Evolutionary conservation across 92 coral and sea anemone genomes (phyloP), one percentile per base, ranked within the genome.

Genomic region (Zoanthus gigantus): DNA sequence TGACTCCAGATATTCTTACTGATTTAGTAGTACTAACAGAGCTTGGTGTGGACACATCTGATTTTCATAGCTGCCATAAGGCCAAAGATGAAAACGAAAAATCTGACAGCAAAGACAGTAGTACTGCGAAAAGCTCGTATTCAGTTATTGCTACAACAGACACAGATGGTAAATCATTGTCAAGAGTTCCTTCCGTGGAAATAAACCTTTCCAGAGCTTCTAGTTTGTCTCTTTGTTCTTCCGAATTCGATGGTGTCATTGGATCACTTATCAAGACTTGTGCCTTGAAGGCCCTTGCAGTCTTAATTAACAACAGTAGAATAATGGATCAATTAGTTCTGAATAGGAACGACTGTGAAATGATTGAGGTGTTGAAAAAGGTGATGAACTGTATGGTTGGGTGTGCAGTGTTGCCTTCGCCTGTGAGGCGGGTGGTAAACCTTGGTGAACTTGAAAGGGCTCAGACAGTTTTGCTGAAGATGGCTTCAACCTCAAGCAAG

Each of bases 391-490:
- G 95, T 50, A 91, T 94, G 95, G 98, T 94, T 66, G 77, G 86
- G 9, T 92, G 92, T 71, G 83, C 95, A 6, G 91, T 92, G 50
- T 67, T 92, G n/a, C 95, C 95, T 13, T 94, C 95, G 0, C 98
- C 98, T 28, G 83, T 94, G 12, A 75, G 83, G 65, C 92, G 89
- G 37, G 94, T 93, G 34, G 93, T 94, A 31, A 56, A 88, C 37
- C 86, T 94, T 13, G 93, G 91, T n/a, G 98, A 92, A 76, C 73
- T 94, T 78, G 98, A 92, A 42, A 79, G 98, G 44, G 98, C 93
- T 3, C 98, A 94, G 48, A 93, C 89, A 11, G 98, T 94, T 42
- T 79, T 94, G 34, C 75, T 91, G 56, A 90, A 88, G 52, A 89
- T 67, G 77, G 90, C 94, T 23, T 67, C 92, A 28, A 75, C 92